phyloP scores from a whole-genome alignment of 2,888 invertebrate species.

The Polydesmus complanatus region DNA sequence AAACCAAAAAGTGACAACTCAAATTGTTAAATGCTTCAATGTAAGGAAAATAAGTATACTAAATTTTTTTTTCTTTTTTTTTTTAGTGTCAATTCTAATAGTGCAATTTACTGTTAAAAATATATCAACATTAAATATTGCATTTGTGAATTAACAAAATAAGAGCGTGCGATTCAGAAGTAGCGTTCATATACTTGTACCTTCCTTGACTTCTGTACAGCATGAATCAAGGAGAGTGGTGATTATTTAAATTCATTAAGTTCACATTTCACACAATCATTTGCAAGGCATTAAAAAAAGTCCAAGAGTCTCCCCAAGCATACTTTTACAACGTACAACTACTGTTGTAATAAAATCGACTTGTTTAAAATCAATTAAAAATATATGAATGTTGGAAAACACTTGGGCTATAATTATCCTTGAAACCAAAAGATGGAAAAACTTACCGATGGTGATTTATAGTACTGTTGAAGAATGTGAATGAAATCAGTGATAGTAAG shows the following conservation, averaged over 20 bases:
- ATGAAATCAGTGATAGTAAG: conserved; percentile 99
- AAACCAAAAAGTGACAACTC: neutral
- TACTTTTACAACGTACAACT: too few species aligned
- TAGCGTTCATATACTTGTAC: conserved; percentile 1
- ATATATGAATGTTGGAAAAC: too few species aligned
- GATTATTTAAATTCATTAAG: neutral
- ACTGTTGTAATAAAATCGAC: too few species aligned
- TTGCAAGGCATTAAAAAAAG: neutral
- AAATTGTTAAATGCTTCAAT: conserved; percentile 2
- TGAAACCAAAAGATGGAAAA: too few species aligned
- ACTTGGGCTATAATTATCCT: too few species aligned
- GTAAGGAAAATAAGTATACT: neutral
- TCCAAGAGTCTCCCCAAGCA: neutral
- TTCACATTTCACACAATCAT: too few species aligned
- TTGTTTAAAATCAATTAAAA: too few species aligned
- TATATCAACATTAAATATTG: neutral
- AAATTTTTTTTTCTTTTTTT: too few species aligned
- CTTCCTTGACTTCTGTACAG: conserved; percentile 12
- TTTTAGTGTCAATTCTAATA: too few species aligned
- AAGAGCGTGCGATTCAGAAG: neutral
- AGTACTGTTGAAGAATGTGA: conserved; percentile 93
- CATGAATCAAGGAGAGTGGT: conserved; percentile 2
- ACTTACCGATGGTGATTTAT: conserved; percentile 57
- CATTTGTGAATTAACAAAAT: neutral
- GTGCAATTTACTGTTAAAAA: neutral